phyloP scores from a whole-genome alignment of 2,888 invertebrate species.

The Papilio gigon region DNA sequence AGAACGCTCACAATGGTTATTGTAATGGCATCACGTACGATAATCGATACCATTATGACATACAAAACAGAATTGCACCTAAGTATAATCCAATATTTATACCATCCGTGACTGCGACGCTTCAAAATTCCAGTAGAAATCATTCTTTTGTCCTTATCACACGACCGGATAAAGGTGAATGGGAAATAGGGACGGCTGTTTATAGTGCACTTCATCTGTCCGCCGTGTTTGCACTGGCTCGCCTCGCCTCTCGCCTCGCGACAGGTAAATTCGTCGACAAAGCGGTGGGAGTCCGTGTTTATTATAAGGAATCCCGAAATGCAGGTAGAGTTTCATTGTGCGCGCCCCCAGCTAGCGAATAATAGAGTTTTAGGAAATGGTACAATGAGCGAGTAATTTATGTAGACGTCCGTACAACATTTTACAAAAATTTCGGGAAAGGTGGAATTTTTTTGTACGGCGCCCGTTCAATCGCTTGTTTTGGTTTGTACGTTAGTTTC shows the following conservation, averaged over 20 bases:
- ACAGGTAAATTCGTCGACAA: slow-evolving; percentile 78
- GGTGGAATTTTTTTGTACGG: slow-evolving; percentile 55
- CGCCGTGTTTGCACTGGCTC: slow-evolving; percentile 67
- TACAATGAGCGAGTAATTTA: slow-evolving; percentile 80
- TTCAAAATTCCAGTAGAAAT: slow-evolving; percentile 49
- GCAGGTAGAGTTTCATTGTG: slow-evolving; percentile 75
- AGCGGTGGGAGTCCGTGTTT: slow-evolving; percentile 72
- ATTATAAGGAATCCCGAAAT: slow-evolving; percentile 74
- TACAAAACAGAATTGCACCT: slow-evolving; percentile 78
- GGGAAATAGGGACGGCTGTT: slow-evolving; percentile 52
- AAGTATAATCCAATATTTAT: slow-evolving; percentile 82
- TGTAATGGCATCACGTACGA: slow-evolving; percentile 81
- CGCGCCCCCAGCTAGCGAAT: slow-evolving; percentile 68
- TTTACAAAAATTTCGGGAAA: slow-evolving; percentile 74
- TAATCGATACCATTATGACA: slow-evolving; percentile 81
- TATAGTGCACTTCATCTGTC: slow-evolving; percentile 54
- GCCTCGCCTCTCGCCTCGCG: slow-evolving; percentile 55
- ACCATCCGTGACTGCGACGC: slow-evolving; percentile 71
- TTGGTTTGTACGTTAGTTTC: slow-evolving; percentile 69
- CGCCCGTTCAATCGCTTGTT: slow-evolving; percentile 58
- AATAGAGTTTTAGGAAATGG: slow-evolving; percentile 80
- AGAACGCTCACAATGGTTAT: slow-evolving; percentile 69
- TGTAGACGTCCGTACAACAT: slow-evolving; percentile 71
- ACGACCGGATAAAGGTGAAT: slow-evolving; percentile 30
- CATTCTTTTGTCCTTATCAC: slow-evolving; percentile 48